phyloP scores from a whole-genome alignment of 2,113 vertebrate species.

The Turnix velox region DNA sequence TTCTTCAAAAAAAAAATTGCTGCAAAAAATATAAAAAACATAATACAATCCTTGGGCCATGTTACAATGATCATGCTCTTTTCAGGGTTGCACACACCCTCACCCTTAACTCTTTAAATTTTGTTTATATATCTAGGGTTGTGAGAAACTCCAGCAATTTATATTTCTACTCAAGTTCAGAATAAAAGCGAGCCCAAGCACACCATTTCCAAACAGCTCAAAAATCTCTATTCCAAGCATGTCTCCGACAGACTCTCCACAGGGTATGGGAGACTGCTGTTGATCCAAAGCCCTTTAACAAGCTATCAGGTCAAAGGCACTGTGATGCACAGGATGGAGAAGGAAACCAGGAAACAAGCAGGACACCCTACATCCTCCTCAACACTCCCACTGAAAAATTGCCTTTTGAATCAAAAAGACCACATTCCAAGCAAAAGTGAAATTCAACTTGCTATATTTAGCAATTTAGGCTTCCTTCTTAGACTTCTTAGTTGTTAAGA shows the following conservation, averaged over 20 bases:
- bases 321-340: too few relatives aligned
- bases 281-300: fast-evolving
- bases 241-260: not conserved
- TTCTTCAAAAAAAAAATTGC: not conserved
- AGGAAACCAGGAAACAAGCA: not conserved
- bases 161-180: not conserved
- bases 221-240: fast-evolving
- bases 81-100: fast-evolving
- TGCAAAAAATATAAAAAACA: not conserved
- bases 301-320: not conserved
- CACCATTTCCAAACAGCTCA: not conserved
- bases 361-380: not conserved
- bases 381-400: not conserved
- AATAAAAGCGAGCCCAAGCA: not conserved
- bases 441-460: not conserved
- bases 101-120: fast-evolving
- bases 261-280: fast-evolving
- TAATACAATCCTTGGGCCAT: not conserved
- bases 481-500: too few relatives aligned
- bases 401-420: fast-evolving
- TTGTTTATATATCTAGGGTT: not conserved
- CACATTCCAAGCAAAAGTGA: not conserved
- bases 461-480: fast-evolving
- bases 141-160: not conserved
- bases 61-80: not conserved